Conservation (phyloP, 2,113 vertebrate species). For the Menidia beryllina region DNA sequence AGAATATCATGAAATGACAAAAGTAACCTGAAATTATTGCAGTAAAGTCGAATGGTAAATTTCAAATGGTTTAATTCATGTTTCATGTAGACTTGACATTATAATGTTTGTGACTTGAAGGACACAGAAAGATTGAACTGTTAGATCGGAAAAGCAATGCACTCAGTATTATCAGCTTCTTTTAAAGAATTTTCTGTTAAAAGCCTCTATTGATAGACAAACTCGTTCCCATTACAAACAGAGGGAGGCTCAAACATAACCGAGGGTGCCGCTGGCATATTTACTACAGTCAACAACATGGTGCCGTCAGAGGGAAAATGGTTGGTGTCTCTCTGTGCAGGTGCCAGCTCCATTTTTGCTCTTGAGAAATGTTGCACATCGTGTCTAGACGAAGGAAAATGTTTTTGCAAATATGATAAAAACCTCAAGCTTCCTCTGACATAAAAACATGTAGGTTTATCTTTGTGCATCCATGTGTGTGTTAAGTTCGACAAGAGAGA, state of each 20-base stretch:
- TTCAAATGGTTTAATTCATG: too few relatives aligned
- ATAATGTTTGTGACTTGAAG: background rate
- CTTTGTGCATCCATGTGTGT: too few relatives aligned
- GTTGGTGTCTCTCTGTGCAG: slow-evolving; percentile 25
- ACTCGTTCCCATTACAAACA: background rate
- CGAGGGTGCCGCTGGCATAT: slow-evolving; percentile 27
- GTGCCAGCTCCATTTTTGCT: slow-evolving; percentile 19
- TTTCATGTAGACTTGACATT: background rate
- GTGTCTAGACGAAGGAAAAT: slow-evolving; percentile 13
- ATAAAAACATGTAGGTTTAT: too few relatives aligned
- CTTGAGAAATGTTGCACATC: background rate
- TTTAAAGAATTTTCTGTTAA: background rate
- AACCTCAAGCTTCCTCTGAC: too few relatives aligned
- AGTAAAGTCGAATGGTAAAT: too few relatives aligned
- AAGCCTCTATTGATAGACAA: background rate
- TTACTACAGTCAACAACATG: slow-evolving; percentile 27
- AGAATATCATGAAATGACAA: too few relatives aligned
- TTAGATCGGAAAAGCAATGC: background rate
- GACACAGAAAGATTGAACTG: background rate
- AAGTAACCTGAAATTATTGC: too few relatives aligned
- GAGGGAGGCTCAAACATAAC: slow-evolving; percentile 15
- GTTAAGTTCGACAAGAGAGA: too few relatives aligned
- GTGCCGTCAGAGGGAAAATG: background rate
- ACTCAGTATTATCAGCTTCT: background rate
- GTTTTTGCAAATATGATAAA: background rate